These are phyloP conservation scores for Ammodramus savannarum DNA, from an alignment of 2,113 vertebrate genomes.

Conservation along the genomic window DNA sequence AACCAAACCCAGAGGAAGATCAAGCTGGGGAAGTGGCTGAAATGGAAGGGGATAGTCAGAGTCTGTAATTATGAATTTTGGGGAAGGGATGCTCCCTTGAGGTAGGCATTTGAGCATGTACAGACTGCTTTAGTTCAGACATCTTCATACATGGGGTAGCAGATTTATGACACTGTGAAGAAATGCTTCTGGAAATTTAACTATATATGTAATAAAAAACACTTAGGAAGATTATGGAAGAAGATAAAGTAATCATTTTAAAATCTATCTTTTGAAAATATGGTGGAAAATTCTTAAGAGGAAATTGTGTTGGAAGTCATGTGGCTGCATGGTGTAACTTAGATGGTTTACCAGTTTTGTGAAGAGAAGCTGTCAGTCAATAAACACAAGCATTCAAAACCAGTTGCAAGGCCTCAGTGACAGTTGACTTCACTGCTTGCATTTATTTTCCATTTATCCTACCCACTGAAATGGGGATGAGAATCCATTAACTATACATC, in stretches of 20 bases:
- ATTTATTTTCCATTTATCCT: background rate
- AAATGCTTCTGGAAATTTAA: background rate
- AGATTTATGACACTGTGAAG: background rate
- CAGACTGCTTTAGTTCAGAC: background rate
- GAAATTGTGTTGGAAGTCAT: background rate
- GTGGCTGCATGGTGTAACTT: background rate
- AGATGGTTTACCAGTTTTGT: background rate
- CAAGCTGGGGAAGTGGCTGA: background rate
- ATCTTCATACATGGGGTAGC: background rate
- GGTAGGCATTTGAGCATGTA: background rate
- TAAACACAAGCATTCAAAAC: background rate
- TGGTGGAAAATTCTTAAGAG: background rate
- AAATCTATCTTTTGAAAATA: background rate
- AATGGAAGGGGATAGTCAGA: background rate
- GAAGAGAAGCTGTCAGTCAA: background rate
- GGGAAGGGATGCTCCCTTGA: background rate
- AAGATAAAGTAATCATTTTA: background rate
- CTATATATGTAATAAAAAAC: background rate
- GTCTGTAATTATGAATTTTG: background rate
- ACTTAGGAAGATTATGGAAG: background rate
- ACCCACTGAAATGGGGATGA: background rate
- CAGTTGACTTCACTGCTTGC: background rate
- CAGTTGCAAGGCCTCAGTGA: background rate
- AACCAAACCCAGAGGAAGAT: background rate
- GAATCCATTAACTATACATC: background rate